These are phyloP conservation scores for Epizoanthus rinbou DNA, from an alignment of 92 coral and sea anemone species.

Conservation along the genomic window DNA sequence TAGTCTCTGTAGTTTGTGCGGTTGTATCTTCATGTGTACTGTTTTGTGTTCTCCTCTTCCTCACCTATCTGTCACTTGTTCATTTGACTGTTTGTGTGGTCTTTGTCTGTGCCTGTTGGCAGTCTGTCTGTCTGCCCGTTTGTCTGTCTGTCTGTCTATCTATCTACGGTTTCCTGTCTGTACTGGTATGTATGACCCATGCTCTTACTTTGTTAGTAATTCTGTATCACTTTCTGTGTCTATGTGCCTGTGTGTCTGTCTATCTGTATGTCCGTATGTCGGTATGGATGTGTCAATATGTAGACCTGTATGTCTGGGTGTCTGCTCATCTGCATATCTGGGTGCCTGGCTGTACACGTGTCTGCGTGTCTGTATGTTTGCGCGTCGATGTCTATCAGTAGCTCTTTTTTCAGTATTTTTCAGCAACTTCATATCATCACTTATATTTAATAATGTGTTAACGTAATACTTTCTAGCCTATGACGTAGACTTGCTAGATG, in stretches of 20 bases:
- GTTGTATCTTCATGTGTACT: too few relatives aligned
- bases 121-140: background rate
- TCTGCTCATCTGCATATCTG: background rate
- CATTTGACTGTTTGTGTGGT: too few relatives aligned
- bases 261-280: conserved; percentile 1
- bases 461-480: conserved; percentile 7
- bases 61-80: too few relatives aligned
- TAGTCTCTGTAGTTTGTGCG: too few relatives aligned
- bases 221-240: background rate
- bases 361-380: background rate
- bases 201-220: background rate
- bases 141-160: background rate
- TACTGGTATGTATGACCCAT: background rate
- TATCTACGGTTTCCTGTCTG: background rate
- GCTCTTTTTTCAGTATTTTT: background rate
- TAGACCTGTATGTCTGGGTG: background rate
- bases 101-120: too few relatives aligned
- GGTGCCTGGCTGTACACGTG: background rate
- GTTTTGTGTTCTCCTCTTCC: background rate
- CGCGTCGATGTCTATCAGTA: background rate
- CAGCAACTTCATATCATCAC: too few relatives aligned
- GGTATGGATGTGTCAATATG: too few relatives aligned
- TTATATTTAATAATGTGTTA: too few relatives aligned
- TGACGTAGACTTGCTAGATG: conserved; percentile 76
- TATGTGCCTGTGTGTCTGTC: too few relatives aligned